Evolutionary conservation across 1,140 invertebrate species (phyloP), one percentile per base, ranked within the genome.

Genomic region (Anastatus disparis): DNA sequence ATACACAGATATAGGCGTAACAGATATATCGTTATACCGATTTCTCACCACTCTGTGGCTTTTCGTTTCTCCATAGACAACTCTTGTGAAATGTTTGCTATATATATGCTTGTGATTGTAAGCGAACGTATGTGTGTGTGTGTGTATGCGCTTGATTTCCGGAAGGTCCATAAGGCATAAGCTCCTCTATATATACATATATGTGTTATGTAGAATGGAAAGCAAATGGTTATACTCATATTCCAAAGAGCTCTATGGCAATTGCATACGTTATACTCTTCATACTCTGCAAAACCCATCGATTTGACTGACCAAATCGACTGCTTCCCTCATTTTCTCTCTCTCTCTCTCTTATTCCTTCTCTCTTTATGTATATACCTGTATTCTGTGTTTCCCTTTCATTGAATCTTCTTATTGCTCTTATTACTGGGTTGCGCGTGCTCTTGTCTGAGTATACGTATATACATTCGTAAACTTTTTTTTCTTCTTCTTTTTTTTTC

Each of bases 1-100:
- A 72, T 76, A 59, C 67, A 55, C 63, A 35, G 67, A 40, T 20
- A 40, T 62, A 53, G 12, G 13, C 48, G 40, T n/a, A n/a, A n/a
- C n/a, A n/a, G n/a, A n/a, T n/a, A n/a, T n/a, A n/a, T n/a, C n/a
- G n/a, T n/a, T n/a, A n/a, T n/a, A n/a, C n/a, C 73, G 71, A 76
- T 75, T 75, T 74, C 75, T 74, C 72, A 70, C 72, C 70, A 64
- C 71, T n/a, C n/a, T n/a, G n/a, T n/a, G n/a, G n/a, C n/a, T n/a
- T n/a, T n/a, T n/a, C n/a, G n/a, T n/a, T n/a, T n/a, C n/a, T n/a
- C n/a, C n/a, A n/a, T n/a, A n/a, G n/a, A n/a, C n/a, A n/a, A n/a
- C n/a, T n/a, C n/a, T n/a, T n/a, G n/a, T n/a, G n/a, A n/a, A n/a
- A n/a, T n/a, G n/a, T 10, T 35, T 35, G 31, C 31, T 35, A 4